Conservation (phyloP, 2,113 vertebrate genomes). For the Pristiophorus japonicus region DNA sequence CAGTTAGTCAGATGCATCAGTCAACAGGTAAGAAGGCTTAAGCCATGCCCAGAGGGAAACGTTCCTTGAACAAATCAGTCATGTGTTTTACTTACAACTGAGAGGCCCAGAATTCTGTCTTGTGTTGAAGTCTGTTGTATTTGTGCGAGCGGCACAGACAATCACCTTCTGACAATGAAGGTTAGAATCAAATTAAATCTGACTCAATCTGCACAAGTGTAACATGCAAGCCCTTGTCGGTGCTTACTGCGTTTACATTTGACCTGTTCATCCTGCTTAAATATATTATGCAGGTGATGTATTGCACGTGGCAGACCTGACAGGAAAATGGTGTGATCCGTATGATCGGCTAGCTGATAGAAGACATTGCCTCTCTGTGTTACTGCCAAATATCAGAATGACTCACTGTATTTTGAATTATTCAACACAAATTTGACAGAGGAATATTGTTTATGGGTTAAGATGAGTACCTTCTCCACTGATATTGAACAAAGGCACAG, state of each 20-base stretch:
- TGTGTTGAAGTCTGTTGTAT: background rate
- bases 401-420: constrained; percentile 24
- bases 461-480: no score
- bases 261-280: background rate
- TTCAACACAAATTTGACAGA: background rate
- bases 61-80: background rate
- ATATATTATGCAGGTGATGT: background rate
- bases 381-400: background rate
- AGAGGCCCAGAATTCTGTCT: background rate
- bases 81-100: background rate
- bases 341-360: background rate
- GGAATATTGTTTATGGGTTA: constrained; percentile 14
- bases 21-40: background rate
- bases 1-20: background rate
- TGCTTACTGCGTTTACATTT: background rate
- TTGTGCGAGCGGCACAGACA: background rate
- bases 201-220: background rate
- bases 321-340: background rate
- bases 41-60: background rate
- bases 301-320: background rate
- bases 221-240: background rate
- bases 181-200: background rate
- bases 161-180: background rate
- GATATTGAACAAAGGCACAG: background rate
- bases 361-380: background rate